Conservation (phyloP, 2,888 invertebrate genomes). For the Cosmorhoe ocellata region DNA sequence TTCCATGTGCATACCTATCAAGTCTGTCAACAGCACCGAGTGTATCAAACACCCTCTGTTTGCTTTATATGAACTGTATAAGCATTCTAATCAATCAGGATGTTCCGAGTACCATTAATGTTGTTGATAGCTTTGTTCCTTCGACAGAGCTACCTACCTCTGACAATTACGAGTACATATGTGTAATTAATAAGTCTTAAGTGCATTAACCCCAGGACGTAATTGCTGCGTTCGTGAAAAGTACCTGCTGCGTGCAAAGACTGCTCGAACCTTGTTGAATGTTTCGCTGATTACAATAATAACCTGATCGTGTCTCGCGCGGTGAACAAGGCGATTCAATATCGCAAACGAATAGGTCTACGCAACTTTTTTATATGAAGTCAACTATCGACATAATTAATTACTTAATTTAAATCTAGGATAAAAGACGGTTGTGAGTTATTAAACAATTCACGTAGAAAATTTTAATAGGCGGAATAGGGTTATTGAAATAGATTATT, state of each 20-base stretch:
- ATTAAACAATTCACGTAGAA: conserved; percentile 13
- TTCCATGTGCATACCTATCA: conserved; percentile 1
- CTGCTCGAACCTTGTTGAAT: conserved; percentile 1
- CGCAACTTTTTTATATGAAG: neutral
- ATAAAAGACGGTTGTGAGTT: neutral
- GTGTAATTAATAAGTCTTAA: conserved; percentile 10
- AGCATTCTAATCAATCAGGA: neutral
- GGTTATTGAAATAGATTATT: conserved; percentile 8
- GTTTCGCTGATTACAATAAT: conserved; percentile 12
- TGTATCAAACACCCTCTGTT: conserved; percentile 6
- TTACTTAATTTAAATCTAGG: neutral
- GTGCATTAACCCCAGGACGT: conserved; percentile 12
- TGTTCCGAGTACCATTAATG: neutral
- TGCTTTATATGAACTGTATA: neutral
- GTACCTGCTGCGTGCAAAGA: conserved; percentile 4
- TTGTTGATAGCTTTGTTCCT: conserved; percentile 7
- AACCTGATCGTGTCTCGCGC: conserved; percentile 6
- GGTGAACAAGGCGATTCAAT: neutral
- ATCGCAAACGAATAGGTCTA: neutral
- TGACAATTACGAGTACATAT: conserved; percentile 5
- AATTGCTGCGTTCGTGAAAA: conserved; percentile 1
- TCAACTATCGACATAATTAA: neutral
- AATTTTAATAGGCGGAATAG: conserved; percentile 18
- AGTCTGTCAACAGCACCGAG: neutral
- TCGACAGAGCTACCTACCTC: conserved; percentile 6